These are phyloP conservation scores for Burhinus oedicnemus DNA, from an alignment of 2,113 vertebrate genomes.

Conservation along the genomic window DNA sequence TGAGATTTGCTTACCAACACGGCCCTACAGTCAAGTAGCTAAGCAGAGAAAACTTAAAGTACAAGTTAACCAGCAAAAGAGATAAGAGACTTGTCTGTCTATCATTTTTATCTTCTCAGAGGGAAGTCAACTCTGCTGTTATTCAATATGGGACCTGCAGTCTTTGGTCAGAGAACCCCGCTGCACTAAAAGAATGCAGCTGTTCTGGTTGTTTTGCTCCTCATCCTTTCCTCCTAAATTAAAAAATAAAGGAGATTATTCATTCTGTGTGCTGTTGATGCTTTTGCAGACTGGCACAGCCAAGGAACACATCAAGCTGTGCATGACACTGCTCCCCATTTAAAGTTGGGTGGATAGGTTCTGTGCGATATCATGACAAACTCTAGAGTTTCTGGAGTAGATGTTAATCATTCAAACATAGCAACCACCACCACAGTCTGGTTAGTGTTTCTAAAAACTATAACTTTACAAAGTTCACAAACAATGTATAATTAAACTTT, in stretches of 20 bases:
- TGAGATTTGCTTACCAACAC: neutral
- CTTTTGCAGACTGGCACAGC: conserved; percentile 32
- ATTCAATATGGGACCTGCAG: neutral
- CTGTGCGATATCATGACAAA: neutral
- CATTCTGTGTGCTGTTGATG: neutral
- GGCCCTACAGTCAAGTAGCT: neutral
- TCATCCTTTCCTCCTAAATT: neutral
- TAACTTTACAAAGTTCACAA: neutral
- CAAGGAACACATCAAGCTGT: neutral
- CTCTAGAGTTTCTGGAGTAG: neutral
- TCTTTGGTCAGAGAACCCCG: conserved; percentile 8
- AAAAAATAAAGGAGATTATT: conserved; percentile 30
- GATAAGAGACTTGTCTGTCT: neutral
- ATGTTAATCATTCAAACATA: neutral
- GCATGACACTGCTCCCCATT: neutral
- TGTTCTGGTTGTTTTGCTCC: conserved; percentile 21
- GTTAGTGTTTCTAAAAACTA: neutral
- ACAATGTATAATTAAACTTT: neutral
- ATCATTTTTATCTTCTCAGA: neutral
- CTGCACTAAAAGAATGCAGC: neutral
- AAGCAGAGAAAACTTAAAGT: neutral
- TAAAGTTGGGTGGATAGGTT: neutral
- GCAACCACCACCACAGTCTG: neutral
- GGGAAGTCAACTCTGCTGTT: neutral
- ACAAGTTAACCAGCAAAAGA: neutral